Conservation (phyloP, 1,140 invertebrate species). For the Calycopis cecrops region DNA sequence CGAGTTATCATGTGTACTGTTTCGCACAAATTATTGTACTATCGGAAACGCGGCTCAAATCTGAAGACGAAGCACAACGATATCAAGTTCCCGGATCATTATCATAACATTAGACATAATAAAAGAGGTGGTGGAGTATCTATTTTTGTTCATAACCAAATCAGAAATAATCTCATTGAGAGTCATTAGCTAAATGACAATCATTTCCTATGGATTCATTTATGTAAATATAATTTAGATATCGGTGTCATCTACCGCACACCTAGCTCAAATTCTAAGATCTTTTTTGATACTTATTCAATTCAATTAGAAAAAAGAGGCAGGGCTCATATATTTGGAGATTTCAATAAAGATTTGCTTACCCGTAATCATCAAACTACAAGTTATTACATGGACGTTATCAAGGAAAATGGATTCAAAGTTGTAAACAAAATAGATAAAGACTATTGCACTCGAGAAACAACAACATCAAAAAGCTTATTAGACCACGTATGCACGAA, state of each 20-base stretch:
- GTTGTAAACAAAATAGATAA: not conserved
- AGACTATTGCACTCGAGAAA: not conserved
- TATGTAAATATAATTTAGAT: constrained; percentile 1
- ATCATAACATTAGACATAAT: constrained; percentile 23
- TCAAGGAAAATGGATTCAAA: constrained; percentile 7
- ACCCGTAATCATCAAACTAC: not conserved
- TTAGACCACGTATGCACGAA: not conserved
- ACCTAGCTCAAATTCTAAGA: not conserved
- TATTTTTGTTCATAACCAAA: constrained; percentile 21
- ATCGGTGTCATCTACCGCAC: constrained; percentile 1
- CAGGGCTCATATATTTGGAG: not conserved
- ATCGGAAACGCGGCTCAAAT: constrained; percentile 25
- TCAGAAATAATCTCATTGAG: not conserved
- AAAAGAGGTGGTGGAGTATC: constrained; percentile 29
- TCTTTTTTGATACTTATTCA: constrained; percentile 1
- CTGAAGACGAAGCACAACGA: constrained; percentile 14
- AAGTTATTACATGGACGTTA: not conserved
- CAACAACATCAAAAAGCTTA: not conserved
- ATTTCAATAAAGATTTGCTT: constrained; percentile 3
- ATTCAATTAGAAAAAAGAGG: not conserved
- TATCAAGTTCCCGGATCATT: constrained; percentile 17
- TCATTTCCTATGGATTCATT: not conserved
- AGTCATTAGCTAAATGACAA: not conserved
- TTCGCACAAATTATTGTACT: constrained; percentile 20
- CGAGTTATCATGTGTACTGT: constrained; percentile 15